Evolutionary conservation across 2,888 invertebrate species (phyloP).

Genomic region (Cryptus viduatorius): DNA sequence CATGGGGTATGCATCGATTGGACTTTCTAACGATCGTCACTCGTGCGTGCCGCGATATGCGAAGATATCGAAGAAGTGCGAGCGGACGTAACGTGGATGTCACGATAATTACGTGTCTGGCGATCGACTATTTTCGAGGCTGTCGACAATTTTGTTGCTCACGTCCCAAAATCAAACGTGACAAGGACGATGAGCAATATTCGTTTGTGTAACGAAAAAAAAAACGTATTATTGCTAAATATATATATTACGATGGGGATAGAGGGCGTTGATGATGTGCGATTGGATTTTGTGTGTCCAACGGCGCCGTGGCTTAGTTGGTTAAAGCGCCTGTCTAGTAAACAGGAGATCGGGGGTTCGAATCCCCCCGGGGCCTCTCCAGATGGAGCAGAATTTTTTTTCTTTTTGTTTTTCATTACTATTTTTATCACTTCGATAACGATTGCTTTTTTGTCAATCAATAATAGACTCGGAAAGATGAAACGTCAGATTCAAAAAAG

Average conservation of each 20-base stretch:
- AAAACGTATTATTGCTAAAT: background rate
- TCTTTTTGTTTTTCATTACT: background rate
- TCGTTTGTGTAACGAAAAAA: background rate
- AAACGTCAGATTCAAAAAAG: background rate
- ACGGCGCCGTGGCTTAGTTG: constrained; percentile 89
- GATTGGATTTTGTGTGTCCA: background rate
- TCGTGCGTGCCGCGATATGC: constrained; percentile 13
- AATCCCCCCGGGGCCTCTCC: constrained; percentile 88
- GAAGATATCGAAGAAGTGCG: constrained; percentile 19
- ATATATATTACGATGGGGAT: background rate
- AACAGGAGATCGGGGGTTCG: constrained; percentile 90
- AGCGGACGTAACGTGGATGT: constrained; percentile 41
- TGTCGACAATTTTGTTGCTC: background rate
- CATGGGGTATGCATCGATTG: constrained; percentile 19
- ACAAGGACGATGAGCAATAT: background rate
- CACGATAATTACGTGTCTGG: constrained; percentile 2
- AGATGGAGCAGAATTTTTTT: background rate
- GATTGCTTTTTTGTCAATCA: background rate
- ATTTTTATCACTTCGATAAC: background rate
- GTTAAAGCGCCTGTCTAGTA: constrained; percentile 91
- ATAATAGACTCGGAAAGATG: background rate
- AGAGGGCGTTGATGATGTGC: background rate
- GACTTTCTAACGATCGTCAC: constrained; percentile 52
- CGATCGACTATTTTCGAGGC: background rate
- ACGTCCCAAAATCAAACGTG: constrained; percentile 11